Evolutionary conservation across 2,888 invertebrate genomes (phyloP), one percentile per base, ranked within the genome.

Genomic region (Branchellion lobata): DNA sequence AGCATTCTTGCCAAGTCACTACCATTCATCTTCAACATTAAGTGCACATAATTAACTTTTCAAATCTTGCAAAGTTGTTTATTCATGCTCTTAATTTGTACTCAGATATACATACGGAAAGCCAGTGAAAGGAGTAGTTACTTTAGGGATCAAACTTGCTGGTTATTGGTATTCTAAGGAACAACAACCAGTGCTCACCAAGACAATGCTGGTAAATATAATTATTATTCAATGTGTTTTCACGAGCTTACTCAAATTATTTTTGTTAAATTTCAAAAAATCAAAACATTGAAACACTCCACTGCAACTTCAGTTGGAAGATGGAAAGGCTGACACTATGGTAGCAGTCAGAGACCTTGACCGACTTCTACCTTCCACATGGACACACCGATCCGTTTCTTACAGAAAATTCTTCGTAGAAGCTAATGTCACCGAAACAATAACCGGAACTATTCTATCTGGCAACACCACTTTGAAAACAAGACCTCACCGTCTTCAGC

Each of bases 1-100:
- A 31, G 40, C 1, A 61, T 81, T 34, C 40, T 27, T 69, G 79
- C 81, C 14, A 79, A 68, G 81, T 81, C 27, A 77, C 76, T 77
- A 29, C 21, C 21, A 57, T 24, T 57, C 8, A 24, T 24, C 5
- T 57, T 14, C 5, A 57, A 57, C 3, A 3, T 57, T 57, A 14
- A n/a, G 61, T 18, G 3, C 21, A 57, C 5, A 57, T 14, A 24
- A 57, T 3, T 3, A 57, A 57, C 24, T 57, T 57, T 57, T 5
- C 3, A 57, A 24, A 24, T 73, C 3, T 40, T 24, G 5, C 5
- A 73, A 11, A 27, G 11, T 29, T 71, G 34, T 71, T 27, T 21
- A 27, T n/a, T n/a, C n/a, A n/a, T n/a, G 8, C 71, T 31, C 29
- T n/a, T 5, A 33, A 8, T 47, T 29, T 27, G 14, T 5, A 24